phyloP scores from a whole-genome alignment of 2,113 vertebrate species.

The Girardinichthys multiradiatus region DNA sequence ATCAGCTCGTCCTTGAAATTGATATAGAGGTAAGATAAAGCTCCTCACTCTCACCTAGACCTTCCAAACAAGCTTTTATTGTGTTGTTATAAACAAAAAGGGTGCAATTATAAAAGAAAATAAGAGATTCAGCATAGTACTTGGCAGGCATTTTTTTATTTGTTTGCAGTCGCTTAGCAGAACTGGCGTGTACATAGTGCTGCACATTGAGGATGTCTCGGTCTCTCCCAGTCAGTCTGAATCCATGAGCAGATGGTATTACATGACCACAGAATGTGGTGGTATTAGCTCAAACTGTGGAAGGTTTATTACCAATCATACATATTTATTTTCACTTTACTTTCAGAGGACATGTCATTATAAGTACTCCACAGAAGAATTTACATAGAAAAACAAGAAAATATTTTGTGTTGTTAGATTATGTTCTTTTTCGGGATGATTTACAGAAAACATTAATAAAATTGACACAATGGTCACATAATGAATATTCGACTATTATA shows the following conservation, averaged over 20 bases:
- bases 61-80: slow-evolving; percentile 58
- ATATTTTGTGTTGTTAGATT: not conserved
- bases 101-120: slow-evolving; percentile 57
- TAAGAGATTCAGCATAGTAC: slow-evolving; percentile 22
- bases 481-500: too few relatives aligned
- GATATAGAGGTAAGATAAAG: slow-evolving; percentile 29
- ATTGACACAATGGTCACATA: not conserved
- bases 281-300: slow-evolving; percentile 36
- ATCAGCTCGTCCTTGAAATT: slow-evolving; percentile 65
- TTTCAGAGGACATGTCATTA: slow-evolving; percentile 17
- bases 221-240: slow-evolving; percentile 43
- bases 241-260: slow-evolving; percentile 74
- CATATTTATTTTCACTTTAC: slow-evolving; percentile 32
- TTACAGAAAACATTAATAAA: not conserved
- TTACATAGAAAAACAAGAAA: not conserved
- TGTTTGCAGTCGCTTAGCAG: slow-evolving; percentile 38
- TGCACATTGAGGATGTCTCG: slow-evolving; percentile 45
- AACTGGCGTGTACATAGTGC: slow-evolving; percentile 45
- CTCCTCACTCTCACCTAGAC: slow-evolving; percentile 47
- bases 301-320: slow-evolving; percentile 30
- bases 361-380: not conserved
- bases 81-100: slow-evolving; percentile 58
- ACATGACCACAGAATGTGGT: slow-evolving; percentile 58
- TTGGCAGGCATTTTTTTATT: slow-evolving; percentile 52
- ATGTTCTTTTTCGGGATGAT: not conserved